phyloP scores from a whole-genome alignment of 2,113 vertebrate genomes.

The Nettapus auritus region DNA sequence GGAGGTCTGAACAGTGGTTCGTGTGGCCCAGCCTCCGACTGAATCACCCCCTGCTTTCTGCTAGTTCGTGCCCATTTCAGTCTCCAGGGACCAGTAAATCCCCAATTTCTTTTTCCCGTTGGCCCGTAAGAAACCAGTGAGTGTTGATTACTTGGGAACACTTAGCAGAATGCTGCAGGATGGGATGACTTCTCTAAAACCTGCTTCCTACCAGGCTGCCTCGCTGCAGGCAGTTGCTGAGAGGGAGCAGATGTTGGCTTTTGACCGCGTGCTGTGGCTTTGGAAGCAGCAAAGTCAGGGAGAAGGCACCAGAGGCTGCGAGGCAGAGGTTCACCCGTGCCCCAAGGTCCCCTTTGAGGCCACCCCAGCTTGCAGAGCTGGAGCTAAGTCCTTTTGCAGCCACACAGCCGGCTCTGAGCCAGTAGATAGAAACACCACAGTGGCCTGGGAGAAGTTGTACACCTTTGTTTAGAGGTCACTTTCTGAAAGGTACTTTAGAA shows the following conservation, averaged over 20 bases:
- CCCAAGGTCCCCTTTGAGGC: not conserved
- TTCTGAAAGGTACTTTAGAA: not conserved
- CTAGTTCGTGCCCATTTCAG: not conserved
- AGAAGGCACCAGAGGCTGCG: not conserved
- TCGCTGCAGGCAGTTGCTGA: not conserved
- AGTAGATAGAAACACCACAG: not conserved
- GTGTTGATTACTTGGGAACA: not conserved
- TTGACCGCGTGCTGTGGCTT: not conserved
- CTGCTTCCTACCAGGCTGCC: not conserved
- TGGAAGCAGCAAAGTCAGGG: not conserved
- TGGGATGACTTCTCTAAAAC: not conserved
- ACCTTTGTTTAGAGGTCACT: not conserved
- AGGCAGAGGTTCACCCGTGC: not conserved
- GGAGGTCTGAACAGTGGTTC: not conserved
- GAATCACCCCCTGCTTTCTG: not conserved
- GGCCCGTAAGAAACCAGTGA: not conserved
- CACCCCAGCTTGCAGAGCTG: not conserved
- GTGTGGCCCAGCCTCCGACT: not conserved
- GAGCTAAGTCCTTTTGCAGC: not conserved
- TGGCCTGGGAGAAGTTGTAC: not conserved
- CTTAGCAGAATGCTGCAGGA: not conserved
- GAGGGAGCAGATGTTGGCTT: not conserved
- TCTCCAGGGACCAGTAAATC: not conserved
- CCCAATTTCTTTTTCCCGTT: not conserved
- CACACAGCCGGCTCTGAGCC: fast-evolving